Percentiles rank a stretch among this genome's conserved stretches.
phyloP scores from a whole-genome alignment of 2,888 invertebrate species.

The Mythimna pallens region DNA sequence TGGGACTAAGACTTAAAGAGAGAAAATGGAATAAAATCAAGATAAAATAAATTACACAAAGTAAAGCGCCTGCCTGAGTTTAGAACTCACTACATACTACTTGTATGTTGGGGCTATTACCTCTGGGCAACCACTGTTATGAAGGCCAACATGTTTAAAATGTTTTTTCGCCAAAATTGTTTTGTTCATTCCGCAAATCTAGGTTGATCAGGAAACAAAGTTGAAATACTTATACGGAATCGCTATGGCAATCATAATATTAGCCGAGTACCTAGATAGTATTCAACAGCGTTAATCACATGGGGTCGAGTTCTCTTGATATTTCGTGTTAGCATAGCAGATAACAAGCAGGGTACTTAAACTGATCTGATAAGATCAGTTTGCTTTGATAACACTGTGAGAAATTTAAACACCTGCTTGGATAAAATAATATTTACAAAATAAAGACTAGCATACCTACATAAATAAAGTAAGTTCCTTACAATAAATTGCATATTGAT shows the following conservation, averaged over 20 bases:
- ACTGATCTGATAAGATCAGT: constrained; percentile 53
- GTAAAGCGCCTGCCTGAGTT: no score
- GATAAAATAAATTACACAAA: no score
- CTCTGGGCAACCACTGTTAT: no score
- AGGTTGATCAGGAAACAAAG: no score
- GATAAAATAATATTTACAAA: constrained; percentile 47
- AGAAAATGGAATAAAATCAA: no score
- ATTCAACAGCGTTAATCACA: constrained; percentile 21
- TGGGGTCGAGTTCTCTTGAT: constrained; percentile 42
- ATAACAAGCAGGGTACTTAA: constrained; percentile 31
- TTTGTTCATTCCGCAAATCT: neutral
- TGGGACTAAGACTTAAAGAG: no score
- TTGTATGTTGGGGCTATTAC: no score
- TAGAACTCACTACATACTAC: no score
- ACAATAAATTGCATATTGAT: neutral
- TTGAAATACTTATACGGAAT: constrained; percentile 11
- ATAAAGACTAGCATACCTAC: constrained; percentile 12
- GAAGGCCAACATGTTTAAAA: no score
- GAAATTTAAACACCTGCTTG: constrained; percentile 20
- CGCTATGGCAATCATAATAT: neutral
- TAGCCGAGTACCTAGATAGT: neutral
- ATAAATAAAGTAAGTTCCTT: neutral
- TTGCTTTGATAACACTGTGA: constrained; percentile 34
- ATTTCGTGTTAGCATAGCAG: constrained; percentile 39
- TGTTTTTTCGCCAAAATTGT: neutral